These are phyloP conservation scores for Melanotaenia trifasciata DNA, from an alignment of 2,797 vertebrate genomes.

Conservation along the genomic window DNA sequence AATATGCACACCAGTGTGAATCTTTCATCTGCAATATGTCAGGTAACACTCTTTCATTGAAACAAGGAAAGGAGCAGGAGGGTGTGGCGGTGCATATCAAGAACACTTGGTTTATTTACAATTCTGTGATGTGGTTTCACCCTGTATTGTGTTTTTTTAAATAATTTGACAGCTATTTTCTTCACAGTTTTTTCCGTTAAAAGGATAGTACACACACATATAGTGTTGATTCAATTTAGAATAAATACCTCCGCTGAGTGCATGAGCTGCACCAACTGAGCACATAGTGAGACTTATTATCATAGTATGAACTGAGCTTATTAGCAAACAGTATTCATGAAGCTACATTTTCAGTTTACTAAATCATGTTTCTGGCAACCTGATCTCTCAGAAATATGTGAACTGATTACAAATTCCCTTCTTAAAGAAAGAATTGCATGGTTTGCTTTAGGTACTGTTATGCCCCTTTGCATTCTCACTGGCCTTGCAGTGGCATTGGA, in stretches of 20 bases:
- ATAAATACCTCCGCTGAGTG: background rate
- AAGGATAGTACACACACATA: background rate
- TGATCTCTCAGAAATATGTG: background rate
- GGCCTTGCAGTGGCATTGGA: too few species aligned
- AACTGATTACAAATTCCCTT: background rate
- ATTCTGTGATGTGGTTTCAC: slow-evolving; percentile 40
- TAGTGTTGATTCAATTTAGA: background rate
- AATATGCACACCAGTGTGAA: slow-evolving; percentile 60
- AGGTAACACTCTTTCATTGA: slow-evolving; percentile 67
- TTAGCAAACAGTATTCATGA: background rate
- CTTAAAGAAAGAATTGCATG: background rate
- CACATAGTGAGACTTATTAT: background rate
- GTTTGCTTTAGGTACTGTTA: too few species aligned
- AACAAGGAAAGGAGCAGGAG: slow-evolving; percentile 52
- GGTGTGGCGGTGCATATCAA: slow-evolving; percentile 24
- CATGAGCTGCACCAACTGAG: background rate
- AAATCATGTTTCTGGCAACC: background rate
- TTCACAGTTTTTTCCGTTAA: background rate
- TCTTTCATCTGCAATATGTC: slow-evolving; percentile 74
- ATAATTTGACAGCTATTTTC: slow-evolving; percentile 30
- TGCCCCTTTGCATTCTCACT: too few species aligned
- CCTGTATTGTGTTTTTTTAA: slow-evolving; percentile 35
- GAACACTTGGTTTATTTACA: slow-evolving; percentile 40
- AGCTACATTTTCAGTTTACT: background rate
- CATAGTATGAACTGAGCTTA: background rate